Evolutionary conservation across 2,113 vertebrate species (phyloP).

Genomic region (Osmerus eperlanus): DNA sequence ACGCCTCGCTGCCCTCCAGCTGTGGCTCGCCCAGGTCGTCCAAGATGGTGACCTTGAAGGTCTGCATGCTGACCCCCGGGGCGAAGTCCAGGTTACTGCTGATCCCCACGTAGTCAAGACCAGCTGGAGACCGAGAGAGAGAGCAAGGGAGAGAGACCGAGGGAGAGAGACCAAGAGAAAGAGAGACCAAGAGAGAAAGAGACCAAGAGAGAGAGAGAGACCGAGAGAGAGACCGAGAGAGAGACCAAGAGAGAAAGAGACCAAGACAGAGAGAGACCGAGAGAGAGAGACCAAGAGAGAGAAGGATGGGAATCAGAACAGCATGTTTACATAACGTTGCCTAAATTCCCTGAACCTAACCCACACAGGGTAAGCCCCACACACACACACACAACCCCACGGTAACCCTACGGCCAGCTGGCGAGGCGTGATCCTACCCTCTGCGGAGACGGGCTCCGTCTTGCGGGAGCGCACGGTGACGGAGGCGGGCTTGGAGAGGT

Average conservation of each 20-base stretch:
- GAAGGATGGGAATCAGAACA: background rate
- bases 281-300: background rate
- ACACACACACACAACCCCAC: too few relatives aligned
- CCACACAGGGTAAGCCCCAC: background rate
- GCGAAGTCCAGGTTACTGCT: slow-evolving; percentile 90
- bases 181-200: too few relatives aligned
- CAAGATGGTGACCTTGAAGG: slow-evolving; percentile 79
- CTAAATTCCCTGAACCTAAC: background rate
- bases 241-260: slow-evolving; percentile 9
- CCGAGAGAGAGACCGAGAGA: too few relatives aligned
- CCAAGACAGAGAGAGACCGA: background rate
- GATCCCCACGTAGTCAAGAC: slow-evolving; percentile 90
- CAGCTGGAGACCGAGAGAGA: slow-evolving; percentile 68
- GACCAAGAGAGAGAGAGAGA: too few relatives aligned
- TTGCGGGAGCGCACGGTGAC: slow-evolving; percentile 88
- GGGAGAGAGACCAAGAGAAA: too few relatives aligned
- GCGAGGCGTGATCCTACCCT: slow-evolving; percentile 67
- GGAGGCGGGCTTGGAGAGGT: slow-evolving; percentile 81
- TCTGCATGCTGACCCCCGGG: slow-evolving; percentile 86
- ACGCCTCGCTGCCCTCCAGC: slow-evolving; percentile 85
- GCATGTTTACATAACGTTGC: background rate
- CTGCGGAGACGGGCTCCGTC: slow-evolving; percentile 79
- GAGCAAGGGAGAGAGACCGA: background rate
- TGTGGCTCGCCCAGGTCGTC: slow-evolving; percentile 88
- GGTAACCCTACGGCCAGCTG: background rate